Evolutionary conservation across 2,888 invertebrate genomes (phyloP).

Genomic region (Scaeva pyrastri): DNA sequence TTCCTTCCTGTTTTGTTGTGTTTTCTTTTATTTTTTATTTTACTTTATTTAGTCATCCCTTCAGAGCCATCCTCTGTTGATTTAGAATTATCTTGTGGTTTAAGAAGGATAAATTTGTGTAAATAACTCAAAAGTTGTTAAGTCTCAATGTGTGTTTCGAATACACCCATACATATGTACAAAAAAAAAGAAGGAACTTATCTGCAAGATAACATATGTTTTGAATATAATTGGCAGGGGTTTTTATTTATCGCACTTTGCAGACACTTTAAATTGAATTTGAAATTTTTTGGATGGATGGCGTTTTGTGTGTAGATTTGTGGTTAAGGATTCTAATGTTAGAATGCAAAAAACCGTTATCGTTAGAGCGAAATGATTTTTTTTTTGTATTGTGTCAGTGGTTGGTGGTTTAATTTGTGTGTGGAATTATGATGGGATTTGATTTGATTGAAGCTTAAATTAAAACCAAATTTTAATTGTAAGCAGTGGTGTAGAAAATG

Average conservation of each 20-base stretch:
- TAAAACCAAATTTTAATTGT: slow-evolving; percentile 19
- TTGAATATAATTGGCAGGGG: slow-evolving; percentile 47
- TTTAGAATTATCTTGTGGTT: slow-evolving; percentile 16
- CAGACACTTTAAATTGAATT: slow-evolving; percentile 56
- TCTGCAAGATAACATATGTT: slow-evolving; percentile 44
- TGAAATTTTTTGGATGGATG: neutral
- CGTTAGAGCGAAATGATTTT: neutral
- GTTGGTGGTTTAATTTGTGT: neutral
- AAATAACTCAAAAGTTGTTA: slow-evolving; percentile 53
- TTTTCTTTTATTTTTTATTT: slow-evolving; percentile 11
- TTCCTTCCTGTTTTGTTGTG: slow-evolving; percentile 21
- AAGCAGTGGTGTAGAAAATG: slow-evolving; percentile 15
- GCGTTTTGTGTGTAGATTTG: neutral
- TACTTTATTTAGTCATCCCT: neutral
- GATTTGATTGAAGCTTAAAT: neutral
- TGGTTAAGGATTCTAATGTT: slow-evolving; percentile 11
- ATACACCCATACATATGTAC: neutral
- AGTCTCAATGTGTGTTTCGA: neutral
- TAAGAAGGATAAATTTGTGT: slow-evolving; percentile 36
- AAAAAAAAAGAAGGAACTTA: slow-evolving; percentile 20
- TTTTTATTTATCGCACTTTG: slow-evolving; percentile 42
- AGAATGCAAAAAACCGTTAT: slow-evolving; percentile 44
- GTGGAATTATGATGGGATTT: neutral
- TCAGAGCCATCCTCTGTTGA: slow-evolving; percentile 7
- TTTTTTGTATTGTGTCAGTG: too few relatives aligned